Percentiles rank a stretch among this genome's conserved stretches.
phyloP scores from a whole-genome alignment of 2,113 vertebrate species.

The Collichthys lucidus region DNA sequence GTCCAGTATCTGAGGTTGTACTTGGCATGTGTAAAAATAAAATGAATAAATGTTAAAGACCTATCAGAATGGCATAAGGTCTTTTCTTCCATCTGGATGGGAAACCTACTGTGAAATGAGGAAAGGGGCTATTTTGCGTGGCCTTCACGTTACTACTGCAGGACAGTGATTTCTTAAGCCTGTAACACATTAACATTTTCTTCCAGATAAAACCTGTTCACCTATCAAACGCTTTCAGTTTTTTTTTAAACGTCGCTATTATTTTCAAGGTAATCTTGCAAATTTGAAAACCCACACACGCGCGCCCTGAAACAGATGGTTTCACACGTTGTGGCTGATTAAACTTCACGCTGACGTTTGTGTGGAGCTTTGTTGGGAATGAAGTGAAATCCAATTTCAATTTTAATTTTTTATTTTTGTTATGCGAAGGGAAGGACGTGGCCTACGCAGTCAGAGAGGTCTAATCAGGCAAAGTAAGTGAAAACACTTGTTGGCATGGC shows the following conservation, averaged over 20 bases:
- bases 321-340: slow-evolving; percentile 1
- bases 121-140: not conserved
- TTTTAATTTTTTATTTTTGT: not conserved
- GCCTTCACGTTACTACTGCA: not conserved
- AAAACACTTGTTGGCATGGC: slow-evolving; percentile 7
- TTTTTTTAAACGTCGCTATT: not conserved
- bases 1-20: not conserved
- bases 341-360: not conserved
- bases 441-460: not conserved
- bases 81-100: not conserved
- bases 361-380: not conserved
- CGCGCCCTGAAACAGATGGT: slow-evolving; percentile 3
- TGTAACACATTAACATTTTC: not conserved
- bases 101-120: slow-evolving; percentile 7
- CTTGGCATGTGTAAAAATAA: not conserved
- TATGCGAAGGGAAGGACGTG: too few species aligned
- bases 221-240: not conserved
- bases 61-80: not conserved
- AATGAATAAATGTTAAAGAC: not conserved
- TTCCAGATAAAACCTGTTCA: not conserved
- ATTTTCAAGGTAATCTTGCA: not conserved
- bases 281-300: not conserved
- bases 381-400: not conserved
- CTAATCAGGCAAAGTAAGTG: not conserved
- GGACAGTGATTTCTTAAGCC: not conserved